Base-by-base conservation (phyloP, 2,797 vertebrate species). In the Phoebastria nigripes region DNA sequence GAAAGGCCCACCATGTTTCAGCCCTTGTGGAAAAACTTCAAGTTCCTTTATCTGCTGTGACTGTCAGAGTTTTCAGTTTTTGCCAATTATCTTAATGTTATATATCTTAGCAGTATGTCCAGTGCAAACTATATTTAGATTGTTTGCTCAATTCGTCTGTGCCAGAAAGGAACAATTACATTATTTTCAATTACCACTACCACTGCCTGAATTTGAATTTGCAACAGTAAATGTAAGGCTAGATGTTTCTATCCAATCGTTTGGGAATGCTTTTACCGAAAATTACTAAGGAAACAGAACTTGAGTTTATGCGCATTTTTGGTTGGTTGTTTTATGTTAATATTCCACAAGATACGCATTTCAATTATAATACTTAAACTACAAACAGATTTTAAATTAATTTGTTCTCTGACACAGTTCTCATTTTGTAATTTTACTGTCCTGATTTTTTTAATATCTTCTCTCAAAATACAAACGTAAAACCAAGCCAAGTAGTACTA, bases 251-350 rank as follows among this genome's bases (percentile, higher is more conserved):
- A 52, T 52, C 47, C 62, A 86, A 3, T 59, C 47, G 42, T 47
- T 4, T 46, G 1, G 44, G 37, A 89, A 85, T 26, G 52, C 33
- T 84, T 87, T 81, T 47, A 82, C 41, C 79, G 58, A 76, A 93
- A 93, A 84, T 73, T 55, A 74, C 31, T 49, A 82, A 77, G 58
- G 52, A 94, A 93, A 82, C 51, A 93, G 49, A 95, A 87, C 31
- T 46, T 33, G 26, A 79, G 46, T 55, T 90, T 69, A 79, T 47
- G 25, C 1, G 2, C 72, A 65, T 69, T 83, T 91, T 62, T 74
- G 9, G 18, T 83, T 70, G 28, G 5, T 56, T 76, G 22, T 13
- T 90, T 61, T 16, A 73, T 35, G 25, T 72, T 87, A 66, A 59
- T 61, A 66, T 74, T 69, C 52, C 76, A 93, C 56, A 58, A 78